These are phyloP conservation scores for Lycorma delicatula DNA, from an alignment of 1,140 invertebrate genomes.

Conservation along the genomic window DNA sequence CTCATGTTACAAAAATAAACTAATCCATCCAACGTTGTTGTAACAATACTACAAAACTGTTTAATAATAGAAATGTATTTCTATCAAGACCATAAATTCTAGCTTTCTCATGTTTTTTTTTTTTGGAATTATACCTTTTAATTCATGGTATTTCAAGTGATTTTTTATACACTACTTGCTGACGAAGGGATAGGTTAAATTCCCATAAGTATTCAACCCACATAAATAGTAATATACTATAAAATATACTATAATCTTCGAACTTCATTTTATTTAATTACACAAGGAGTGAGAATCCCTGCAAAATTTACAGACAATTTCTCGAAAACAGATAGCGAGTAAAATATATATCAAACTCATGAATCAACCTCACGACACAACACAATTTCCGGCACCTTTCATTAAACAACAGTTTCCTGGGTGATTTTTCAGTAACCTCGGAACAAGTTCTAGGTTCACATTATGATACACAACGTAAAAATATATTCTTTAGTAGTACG, in stretches of 20 bases:
- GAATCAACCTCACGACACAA: too few species aligned
- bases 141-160: slow-evolving; percentile 60
- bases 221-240: slow-evolving; percentile 29
- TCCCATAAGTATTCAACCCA: slow-evolving; percentile 62
- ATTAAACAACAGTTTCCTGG: too few species aligned
- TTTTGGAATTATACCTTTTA: slow-evolving; percentile 62
- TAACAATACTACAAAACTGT: slow-evolving; percentile 57
- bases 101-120: slow-evolving; percentile 82
- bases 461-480: too few species aligned
- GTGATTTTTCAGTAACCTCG: too few species aligned
- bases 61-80: slow-evolving; percentile 63
- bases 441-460: too few species aligned
- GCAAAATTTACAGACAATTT: too few species aligned
- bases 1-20: slow-evolving; percentile 45
- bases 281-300: too few species aligned
- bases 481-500: too few species aligned
- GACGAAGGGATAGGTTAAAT: slow-evolving; percentile 68
- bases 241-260: slow-evolving; percentile 29
- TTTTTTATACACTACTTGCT: slow-evolving; percentile 67
- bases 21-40: slow-evolving; percentile 42
- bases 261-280: slow-evolving; percentile 16
- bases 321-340: too few species aligned
- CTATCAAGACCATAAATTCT: slow-evolving; percentile 78
- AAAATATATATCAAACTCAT: too few species aligned
- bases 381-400: too few species aligned